Conservation (phyloP, 2,888 invertebrate species). For the Panopea generosa region DNA sequence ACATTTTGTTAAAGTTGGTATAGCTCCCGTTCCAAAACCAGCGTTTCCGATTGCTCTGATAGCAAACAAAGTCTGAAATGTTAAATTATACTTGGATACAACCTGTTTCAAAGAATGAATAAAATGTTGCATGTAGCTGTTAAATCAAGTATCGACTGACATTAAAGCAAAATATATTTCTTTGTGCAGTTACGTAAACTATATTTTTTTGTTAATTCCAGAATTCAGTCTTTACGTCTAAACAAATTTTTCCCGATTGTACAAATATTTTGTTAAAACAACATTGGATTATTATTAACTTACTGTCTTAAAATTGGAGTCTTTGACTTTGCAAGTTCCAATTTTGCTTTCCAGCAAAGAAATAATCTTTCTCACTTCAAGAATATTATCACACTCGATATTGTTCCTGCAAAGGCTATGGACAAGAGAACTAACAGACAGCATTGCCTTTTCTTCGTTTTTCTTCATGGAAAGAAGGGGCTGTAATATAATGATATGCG, state of each 20-base stretch:
- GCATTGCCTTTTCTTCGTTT: conserved; percentile 88
- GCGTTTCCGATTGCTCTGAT: conserved; percentile 96
- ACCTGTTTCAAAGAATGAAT: neutral
- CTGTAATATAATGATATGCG: conserved; percentile 70
- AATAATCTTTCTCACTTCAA: conserved; percentile 81
- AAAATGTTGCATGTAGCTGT: neutral
- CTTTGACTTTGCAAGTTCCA: conserved; percentile 68
- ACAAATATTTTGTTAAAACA: no score
- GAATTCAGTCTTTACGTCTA: no score
- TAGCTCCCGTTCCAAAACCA: conserved; percentile 88
- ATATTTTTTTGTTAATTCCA: no score
- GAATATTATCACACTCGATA: conserved; percentile 79
- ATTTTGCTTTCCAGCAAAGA: conserved; percentile 68
- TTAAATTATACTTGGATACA: neutral
- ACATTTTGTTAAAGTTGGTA: conserved; percentile 76
- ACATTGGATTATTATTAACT: neutral
- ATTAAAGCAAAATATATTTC: neutral
- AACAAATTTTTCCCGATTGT: no score
- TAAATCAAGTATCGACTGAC: neutral
- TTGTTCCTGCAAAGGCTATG: conserved; percentile 89
- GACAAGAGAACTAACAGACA: conserved; percentile 90
- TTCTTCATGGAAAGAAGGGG: conserved; percentile 80
- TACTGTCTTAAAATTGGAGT: conserved; percentile 60
- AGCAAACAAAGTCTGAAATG: conserved; percentile 88
- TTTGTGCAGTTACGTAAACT: no score